Evolutionary conservation across 2,888 invertebrate species (phyloP).

Genomic region (Brachypalpus laphriformis): DNA sequence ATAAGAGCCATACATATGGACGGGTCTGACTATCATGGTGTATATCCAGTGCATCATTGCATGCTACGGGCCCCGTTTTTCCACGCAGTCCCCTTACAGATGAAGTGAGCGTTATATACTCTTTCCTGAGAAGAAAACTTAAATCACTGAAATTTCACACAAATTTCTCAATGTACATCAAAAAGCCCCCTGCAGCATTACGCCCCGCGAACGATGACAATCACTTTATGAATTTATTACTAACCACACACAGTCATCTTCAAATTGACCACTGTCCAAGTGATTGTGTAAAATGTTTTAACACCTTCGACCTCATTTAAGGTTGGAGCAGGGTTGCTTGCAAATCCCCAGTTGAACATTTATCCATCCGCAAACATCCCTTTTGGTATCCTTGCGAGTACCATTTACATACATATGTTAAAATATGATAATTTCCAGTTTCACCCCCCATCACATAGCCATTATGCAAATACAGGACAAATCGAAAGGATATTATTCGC

Average conservation of each 20-base stretch:
- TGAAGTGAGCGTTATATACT: no score
- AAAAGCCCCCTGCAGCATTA: not conserved
- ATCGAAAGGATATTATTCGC: slow-evolving; percentile 54
- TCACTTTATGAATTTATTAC: slow-evolving; percentile 26
- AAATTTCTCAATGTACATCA: not conserved
- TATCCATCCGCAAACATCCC: slow-evolving; percentile 7
- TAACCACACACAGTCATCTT: not conserved
- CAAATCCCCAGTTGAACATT: slow-evolving; percentile 13
- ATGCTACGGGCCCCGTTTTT: no score
- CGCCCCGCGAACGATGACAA: not conserved
- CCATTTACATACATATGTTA: slow-evolving; percentile 33
- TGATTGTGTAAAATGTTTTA: not conserved
- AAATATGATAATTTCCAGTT: slow-evolving; percentile 35
- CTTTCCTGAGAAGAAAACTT: no score
- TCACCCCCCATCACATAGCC: slow-evolving; percentile 23
- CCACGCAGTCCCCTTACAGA: no score
- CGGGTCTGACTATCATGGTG: no score
- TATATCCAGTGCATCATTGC: no score
- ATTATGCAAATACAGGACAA: slow-evolving; percentile 59
- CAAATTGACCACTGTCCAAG: not conserved
- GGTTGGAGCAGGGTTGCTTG: not conserved
- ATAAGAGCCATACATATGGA: no score
- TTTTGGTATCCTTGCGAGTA: not conserved
- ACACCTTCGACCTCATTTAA: slow-evolving; percentile 15
- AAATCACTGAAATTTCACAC: no score